phyloP scores from a whole-genome alignment of 2,113 vertebrate genomes.

The Balaenoptera acutorostrata region DNA sequence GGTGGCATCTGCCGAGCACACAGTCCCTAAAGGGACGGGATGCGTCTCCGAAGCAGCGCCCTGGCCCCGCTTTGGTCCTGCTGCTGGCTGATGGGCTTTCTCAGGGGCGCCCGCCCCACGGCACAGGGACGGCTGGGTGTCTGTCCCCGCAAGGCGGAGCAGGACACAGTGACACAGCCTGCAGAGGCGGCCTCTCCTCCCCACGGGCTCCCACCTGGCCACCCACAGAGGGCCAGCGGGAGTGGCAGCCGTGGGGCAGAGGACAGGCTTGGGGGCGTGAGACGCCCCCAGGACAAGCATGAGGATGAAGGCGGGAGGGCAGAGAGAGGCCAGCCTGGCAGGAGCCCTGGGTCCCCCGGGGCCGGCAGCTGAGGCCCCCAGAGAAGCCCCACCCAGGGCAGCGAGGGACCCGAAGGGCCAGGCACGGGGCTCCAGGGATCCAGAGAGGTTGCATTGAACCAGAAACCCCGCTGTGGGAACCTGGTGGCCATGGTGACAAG shows the following conservation, averaged over 20 bases:
- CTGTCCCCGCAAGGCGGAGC: not conserved
- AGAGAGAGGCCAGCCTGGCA: not conserved
- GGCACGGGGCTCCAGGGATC: not conserved
- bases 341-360: too few relatives aligned
- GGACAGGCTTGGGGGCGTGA: not conserved
- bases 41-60: not conserved
- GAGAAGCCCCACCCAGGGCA: too few relatives aligned
- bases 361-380: not conserved
- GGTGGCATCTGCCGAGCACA: rapidly evolving
- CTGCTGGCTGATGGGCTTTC: not conserved
- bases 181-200: too few relatives aligned
- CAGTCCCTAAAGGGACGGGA: rapidly evolving
- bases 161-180: not conserved
- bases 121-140: not conserved
- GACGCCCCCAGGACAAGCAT: not conserved
- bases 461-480: not conserved
- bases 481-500: not conserved
- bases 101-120: too few relatives aligned
- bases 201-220: not conserved
- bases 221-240: not conserved
- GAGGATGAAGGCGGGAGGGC: not conserved
- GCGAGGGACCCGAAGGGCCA: not conserved
- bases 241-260: not conserved
- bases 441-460: not conserved
- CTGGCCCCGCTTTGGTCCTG: not conserved